These are phyloP conservation scores for Phyllotreta cruciferae DNA, from an alignment of 2,888 invertebrate genomes.

Conservation along the genomic window DNA sequence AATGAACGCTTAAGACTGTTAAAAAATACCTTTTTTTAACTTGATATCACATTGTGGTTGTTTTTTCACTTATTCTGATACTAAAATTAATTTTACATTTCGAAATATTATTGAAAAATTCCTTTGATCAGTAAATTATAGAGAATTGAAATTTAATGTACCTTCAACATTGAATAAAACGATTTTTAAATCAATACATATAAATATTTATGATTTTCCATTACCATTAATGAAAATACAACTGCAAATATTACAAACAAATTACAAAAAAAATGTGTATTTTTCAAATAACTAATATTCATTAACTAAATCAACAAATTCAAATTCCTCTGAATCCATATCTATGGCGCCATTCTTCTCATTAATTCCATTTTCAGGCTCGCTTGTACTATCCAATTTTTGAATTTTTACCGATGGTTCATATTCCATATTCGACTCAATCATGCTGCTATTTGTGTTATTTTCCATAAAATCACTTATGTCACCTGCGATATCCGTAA, in stretches of 20 bases:
- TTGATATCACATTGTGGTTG: conserved; percentile 3
- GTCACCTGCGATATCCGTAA: no score
- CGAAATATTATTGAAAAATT: not conserved
- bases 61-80: conserved; percentile 1
- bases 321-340: conserved; percentile 31
- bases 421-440: no score
- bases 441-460: no score
- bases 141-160: not conserved
- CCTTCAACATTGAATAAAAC: conserved; percentile 7
- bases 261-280: no score
- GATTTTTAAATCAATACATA: conserved; percentile 2
- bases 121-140: not conserved
- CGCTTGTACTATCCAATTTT: no score
- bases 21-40: no score
- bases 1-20: no score
- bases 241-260: no score
- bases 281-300: conserved; percentile 27
- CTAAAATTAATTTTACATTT: conserved; percentile 7
- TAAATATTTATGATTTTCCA: conserved; percentile 1
- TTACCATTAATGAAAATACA: not conserved
- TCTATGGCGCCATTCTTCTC: not conserved
- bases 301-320: conserved; percentile 41
- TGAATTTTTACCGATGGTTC: no score
- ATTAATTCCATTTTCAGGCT: not conserved
- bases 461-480: no score